phyloP scores from a whole-genome alignment of 2,888 invertebrate genomes.

The Heliothis peltigera region DNA sequence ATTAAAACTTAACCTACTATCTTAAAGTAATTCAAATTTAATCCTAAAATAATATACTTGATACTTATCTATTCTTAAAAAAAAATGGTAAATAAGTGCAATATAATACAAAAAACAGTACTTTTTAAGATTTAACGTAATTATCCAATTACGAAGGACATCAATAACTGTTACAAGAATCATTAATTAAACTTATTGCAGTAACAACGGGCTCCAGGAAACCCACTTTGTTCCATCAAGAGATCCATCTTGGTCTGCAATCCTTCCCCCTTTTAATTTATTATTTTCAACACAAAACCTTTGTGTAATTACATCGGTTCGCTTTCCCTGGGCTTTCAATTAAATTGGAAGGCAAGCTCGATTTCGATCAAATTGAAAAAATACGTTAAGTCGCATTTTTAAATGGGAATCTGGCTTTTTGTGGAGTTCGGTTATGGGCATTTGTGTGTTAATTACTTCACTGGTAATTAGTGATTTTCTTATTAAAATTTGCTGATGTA shows the following conservation, averaged over 20 bases:
- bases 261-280: conserved; percentile 18
- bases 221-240: conserved; percentile 34
- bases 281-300: conserved; percentile 32
- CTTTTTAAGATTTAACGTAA: too few species aligned
- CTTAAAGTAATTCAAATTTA: too few species aligned
- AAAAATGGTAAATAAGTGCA: too few species aligned
- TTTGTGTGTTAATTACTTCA: conserved; percentile 21
- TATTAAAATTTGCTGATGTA: too few species aligned
- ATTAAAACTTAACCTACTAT: too few species aligned
- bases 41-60: too few species aligned
- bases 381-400: conserved; percentile 10
- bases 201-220: conserved; percentile 16
- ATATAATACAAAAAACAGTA: too few species aligned
- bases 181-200: conserved; percentile 2
- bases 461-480: conserved; percentile 15
- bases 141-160: neutral
- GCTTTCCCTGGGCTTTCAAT: conserved; percentile 19
- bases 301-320: conserved; percentile 23
- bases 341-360: conserved; percentile 26
- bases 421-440: neutral
- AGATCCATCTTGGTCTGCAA: conserved; percentile 21
- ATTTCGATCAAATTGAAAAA: conserved; percentile 24
- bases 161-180: neutral
- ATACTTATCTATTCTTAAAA: too few species aligned
- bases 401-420: conserved; percentile 5